Evolutionary conservation across 2,888 invertebrate species (phyloP).

Genomic region (Eupithecia centaureata): DNA sequence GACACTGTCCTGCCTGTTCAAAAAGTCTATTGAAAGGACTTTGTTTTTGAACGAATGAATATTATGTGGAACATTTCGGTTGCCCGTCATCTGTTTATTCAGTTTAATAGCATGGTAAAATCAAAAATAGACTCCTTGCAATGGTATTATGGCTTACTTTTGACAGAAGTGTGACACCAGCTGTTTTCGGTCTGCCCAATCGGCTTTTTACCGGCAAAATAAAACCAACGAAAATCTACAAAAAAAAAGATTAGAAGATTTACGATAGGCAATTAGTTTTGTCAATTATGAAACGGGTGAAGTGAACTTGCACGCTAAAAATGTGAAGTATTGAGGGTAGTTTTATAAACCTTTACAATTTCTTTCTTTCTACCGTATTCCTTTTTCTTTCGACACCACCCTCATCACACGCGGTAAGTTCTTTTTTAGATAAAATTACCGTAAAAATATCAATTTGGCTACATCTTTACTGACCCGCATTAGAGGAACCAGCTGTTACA

Average conservation of each 20-base stretch:
- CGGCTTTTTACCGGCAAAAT: not conserved
- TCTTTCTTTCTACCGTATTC: conserved; percentile 45
- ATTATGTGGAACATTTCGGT: too few relatives aligned
- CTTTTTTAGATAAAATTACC: conserved; percentile 43
- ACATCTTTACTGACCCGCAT: conserved; percentile 47
- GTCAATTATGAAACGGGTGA: not conserved
- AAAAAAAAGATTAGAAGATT: too few relatives aligned
- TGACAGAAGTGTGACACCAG: too few relatives aligned
- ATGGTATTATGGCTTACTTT: too few relatives aligned
- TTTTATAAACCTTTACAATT: conserved; percentile 38
- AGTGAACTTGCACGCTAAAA: conserved; percentile 10
- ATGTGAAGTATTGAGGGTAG: conserved; percentile 53
- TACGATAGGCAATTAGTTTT: too few relatives aligned
- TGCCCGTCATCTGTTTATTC: too few relatives aligned
- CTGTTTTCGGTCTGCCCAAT: too few relatives aligned
- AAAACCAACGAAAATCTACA: not conserved
- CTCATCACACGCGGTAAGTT: conserved; percentile 68
- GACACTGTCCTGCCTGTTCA: too few relatives aligned
- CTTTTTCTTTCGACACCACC: conserved; percentile 52
- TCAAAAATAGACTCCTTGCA: too few relatives aligned
- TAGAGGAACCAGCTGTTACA: conserved; percentile 21
- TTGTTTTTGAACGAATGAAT: too few relatives aligned
- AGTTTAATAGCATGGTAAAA: too few relatives aligned
- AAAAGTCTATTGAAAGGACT: too few relatives aligned
- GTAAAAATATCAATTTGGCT: conserved; percentile 55